A percentile compares a stretch with the other conserved stretches of the same genome.
Conservation (phyloP, 2,888 invertebrate species). For the Ceramica pisi region DNA sequence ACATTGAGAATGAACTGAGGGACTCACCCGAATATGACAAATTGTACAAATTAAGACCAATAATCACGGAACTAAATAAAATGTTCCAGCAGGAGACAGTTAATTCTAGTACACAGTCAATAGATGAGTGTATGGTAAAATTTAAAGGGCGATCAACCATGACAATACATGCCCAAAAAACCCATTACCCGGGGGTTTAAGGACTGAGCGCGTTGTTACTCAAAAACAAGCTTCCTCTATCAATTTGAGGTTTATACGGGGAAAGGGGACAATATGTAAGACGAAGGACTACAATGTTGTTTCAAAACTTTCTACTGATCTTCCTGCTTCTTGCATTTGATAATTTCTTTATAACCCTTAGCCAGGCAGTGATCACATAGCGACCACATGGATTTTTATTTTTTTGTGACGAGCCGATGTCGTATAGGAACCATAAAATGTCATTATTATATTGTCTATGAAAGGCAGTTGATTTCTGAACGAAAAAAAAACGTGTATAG, state of each 20-base stretch:
- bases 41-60: constrained; percentile 61
- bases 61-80: constrained; percentile 56
- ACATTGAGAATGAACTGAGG: constrained; percentile 58
- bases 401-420: too few relatives aligned
- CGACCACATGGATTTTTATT: too few relatives aligned
- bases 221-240: constrained; percentile 12
- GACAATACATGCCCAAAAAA: constrained; percentile 19
- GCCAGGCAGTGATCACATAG: too few relatives aligned
- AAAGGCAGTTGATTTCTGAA: too few relatives aligned
- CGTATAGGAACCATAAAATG: too few relatives aligned
- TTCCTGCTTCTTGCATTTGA: too few relatives aligned
- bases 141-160: constrained; percentile 12
- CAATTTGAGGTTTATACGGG: constrained; percentile 25
- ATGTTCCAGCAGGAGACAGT: constrained; percentile 48
- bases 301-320: neutral
- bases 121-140: constrained; percentile 55
- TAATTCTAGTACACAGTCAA: constrained; percentile 55
- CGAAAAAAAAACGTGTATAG: too few relatives aligned
- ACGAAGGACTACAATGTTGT: constrained; percentile 37
- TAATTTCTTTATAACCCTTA: too few relatives aligned
- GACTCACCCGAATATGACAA: constrained; percentile 54
- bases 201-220: constrained; percentile 21
- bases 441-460: too few relatives aligned
- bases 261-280: constrained; percentile 23
- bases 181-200: constrained; percentile 25